Evolutionary conservation across 2,888 invertebrate species (phyloP), one percentile per base, ranked within the genome.

Genomic region (Drosophila prostipennis): DNA sequence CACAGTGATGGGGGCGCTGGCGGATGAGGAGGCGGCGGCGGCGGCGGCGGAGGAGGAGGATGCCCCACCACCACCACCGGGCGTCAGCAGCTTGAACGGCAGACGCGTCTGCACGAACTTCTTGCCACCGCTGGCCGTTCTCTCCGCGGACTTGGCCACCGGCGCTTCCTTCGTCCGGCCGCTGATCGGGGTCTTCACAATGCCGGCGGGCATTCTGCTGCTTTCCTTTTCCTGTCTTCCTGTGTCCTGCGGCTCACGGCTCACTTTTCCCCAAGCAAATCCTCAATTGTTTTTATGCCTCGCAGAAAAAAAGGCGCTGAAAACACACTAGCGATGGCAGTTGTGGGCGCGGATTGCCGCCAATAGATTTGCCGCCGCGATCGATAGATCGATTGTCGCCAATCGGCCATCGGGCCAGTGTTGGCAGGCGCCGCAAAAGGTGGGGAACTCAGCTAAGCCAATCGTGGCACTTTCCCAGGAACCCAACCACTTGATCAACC

Each of bases 101-200:
- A 94, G 92, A 77, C 94, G 93, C 74, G 94, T 94, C 90, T 94
- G 94, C 75, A 93, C 93, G 57, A 94, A 89, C 83, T 94, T 94
- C 87, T 94, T 94, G 87, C 87, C 89, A 61, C 87, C 37, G 67
- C 78, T 76, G 72, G 80, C 43, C 56, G 79, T 68, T 26, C 61
- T 72, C 11, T 79, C 81, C 3, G 60, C 70, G 10, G 75, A 77
- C 16, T 75, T 71, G 13, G 68, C 46, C 46, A 46, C 46, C n/a
- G 46, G 11, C 11, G 32, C 74, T 56, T 76, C 77, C 8, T 72
- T 76, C 1, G 68, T 56, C 19, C 75, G 72, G 40, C 60, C 71
- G 29, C 53, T 64, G 39, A 73, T 82, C n/a, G 75, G 80, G 19
- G 89, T 84, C 23, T 84, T 82, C 11, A 71, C 71, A 73, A 73